phyloP scores from a whole-genome alignment of 2,113 vertebrate genomes.

The Propithecus coquereli region DNA sequence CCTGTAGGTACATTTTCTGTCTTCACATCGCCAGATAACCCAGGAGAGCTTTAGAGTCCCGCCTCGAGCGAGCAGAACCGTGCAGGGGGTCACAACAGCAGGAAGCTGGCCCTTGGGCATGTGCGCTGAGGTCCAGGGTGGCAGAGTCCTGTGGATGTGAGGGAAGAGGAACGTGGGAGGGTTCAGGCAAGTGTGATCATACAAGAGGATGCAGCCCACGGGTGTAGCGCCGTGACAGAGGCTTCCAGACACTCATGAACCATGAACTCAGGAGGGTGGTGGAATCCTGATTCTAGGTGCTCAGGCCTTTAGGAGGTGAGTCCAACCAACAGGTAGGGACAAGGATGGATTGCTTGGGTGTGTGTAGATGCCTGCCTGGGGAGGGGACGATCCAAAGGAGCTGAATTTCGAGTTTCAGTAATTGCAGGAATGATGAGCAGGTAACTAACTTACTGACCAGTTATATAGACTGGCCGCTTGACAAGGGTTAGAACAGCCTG shows the following conservation, averaged over 20 bases:
- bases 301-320: neutral
- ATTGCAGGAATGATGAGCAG: neutral
- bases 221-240: fast-evolving
- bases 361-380: neutral
- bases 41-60: too few relatives aligned
- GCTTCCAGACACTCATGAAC: neutral
- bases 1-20: constrained; percentile 78
- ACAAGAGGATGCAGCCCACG: neutral
- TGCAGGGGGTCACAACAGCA: neutral
- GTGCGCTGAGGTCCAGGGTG: fast-evolving
- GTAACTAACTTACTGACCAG: neutral
- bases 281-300: neutral
- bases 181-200: neutral
- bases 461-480: neutral
- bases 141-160: neutral
- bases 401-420: neutral
- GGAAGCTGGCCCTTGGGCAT: neutral
- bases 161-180: neutral
- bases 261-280: neutral
- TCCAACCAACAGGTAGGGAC: neutral
- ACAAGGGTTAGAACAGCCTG: neutral
- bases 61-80: neutral
- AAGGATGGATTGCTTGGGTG: neutral
- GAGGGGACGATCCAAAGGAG: neutral
- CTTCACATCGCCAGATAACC: neutral